Evolutionary conservation across 2,113 vertebrate genomes (phyloP).

Genomic region (Corythornis vintsioides): DNA sequence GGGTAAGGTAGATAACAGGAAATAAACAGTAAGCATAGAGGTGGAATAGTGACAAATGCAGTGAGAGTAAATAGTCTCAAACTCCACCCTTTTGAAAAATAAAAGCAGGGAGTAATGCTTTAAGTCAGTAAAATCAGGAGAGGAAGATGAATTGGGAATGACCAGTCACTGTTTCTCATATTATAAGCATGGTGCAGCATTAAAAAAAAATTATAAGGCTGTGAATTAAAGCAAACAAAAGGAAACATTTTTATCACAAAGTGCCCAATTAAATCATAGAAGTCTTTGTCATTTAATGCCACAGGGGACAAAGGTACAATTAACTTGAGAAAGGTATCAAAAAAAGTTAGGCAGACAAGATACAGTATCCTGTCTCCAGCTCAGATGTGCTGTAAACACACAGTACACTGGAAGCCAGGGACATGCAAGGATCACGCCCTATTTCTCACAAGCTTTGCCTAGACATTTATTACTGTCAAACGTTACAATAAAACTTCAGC

Average conservation of each 20-base stretch:
- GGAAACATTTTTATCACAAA: neutral
- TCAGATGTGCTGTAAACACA: neutral
- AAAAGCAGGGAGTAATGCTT: neutral
- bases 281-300: neutral
- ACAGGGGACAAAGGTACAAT: neutral
- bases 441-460: neutral
- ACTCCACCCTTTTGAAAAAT: neutral
- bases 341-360: neutral
- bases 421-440: neutral
- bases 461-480: neutral
- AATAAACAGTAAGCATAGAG: neutral
- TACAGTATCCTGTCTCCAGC: neutral
- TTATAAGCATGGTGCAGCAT: neutral
- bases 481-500: neutral
- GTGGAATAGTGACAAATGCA: neutral
- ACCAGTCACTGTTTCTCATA: neutral
- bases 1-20: neutral
- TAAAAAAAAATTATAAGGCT: neutral
- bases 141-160: neutral
- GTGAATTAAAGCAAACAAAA: neutral
- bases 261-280: neutral
- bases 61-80: neutral
- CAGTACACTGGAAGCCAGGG: neutral
- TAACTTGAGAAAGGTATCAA: neutral
- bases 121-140: neutral